phyloP scores from a whole-genome alignment of 2,797 vertebrate species.

The Microctenopoma lineatum region DNA sequence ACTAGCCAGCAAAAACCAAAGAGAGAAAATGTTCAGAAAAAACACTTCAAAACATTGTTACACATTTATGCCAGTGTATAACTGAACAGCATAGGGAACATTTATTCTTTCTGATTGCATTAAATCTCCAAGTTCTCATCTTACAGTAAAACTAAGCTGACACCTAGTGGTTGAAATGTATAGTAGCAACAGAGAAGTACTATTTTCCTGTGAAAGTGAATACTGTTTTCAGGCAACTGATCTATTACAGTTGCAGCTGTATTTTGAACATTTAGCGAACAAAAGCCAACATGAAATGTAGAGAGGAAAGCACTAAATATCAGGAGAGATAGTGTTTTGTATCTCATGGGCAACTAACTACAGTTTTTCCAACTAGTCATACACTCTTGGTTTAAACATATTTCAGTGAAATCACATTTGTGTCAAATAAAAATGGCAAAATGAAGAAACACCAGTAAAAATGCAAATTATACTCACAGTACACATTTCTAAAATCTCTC shows the following conservation, averaged over 20 bases:
- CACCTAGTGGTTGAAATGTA: slow-evolving; percentile 68
- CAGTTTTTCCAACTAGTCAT: neutral
- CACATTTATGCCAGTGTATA: neutral
- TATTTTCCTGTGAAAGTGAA: too few relatives aligned
- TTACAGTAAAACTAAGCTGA: slow-evolving; percentile 64
- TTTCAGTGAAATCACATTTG: too few relatives aligned
- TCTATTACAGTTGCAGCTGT: too few relatives aligned
- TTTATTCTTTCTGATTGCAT: neutral
- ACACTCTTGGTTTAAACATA: neutral
- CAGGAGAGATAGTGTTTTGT: neutral
- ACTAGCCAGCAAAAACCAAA: neutral
- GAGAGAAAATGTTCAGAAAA: neutral
- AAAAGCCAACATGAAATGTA: neutral
- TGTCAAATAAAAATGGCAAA: neutral
- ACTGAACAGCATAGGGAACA: neutral
- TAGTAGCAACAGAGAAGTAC: neutral
- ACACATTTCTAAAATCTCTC: neutral
- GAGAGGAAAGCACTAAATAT: neutral
- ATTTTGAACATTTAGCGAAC: too few relatives aligned
- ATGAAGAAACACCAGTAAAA: neutral
- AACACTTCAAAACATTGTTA: neutral
- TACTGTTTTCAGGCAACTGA: too few relatives aligned
- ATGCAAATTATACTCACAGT: neutral
- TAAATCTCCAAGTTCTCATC: neutral
- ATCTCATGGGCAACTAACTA: neutral